Percentiles rank a stretch among this genome's conserved stretches.
Evolutionary conservation across 2,113 vertebrate genomes (phyloP).

Genomic region (Thunnus maccoyii): DNA sequence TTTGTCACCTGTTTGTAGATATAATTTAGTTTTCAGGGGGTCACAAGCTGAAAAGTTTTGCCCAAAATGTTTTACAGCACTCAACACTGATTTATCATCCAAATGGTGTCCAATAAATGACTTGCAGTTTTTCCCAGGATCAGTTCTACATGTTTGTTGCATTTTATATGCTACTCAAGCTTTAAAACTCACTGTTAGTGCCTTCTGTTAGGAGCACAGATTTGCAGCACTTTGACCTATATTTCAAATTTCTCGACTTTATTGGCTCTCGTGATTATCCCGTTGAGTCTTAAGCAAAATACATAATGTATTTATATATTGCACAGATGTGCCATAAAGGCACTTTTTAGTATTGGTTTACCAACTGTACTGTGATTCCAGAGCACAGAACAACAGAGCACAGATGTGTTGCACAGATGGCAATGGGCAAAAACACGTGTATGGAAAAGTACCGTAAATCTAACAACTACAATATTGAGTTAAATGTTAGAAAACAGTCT

Average conservation of each 20-base stretch:
- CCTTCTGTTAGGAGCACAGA: constrained; percentile 1
- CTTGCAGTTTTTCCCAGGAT: background rate
- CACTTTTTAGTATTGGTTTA: constrained; percentile 46
- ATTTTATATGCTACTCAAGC: background rate
- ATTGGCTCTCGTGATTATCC: constrained; percentile 5
- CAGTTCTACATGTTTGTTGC: background rate
- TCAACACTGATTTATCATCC: background rate
- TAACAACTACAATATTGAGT: constrained; percentile 16
- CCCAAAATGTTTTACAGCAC: too few relatives aligned
- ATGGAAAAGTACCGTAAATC: constrained; percentile 19
- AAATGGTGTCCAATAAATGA: background rate
- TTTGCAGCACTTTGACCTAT: background rate
- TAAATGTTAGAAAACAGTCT: constrained; percentile 34
- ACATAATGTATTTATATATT: constrained; percentile 38
- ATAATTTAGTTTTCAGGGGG: too few relatives aligned
- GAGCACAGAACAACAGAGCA: constrained; percentile 36
- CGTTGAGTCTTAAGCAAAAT: constrained; percentile 32
- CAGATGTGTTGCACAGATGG: constrained; percentile 58
- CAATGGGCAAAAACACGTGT: constrained; percentile 15
- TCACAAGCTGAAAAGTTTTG: too few relatives aligned
- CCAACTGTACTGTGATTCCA: constrained; percentile 25
- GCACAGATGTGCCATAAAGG: constrained; percentile 47
- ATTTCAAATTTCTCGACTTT: background rate
- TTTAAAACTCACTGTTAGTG: background rate
- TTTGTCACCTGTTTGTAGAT: too few relatives aligned